These are phyloP conservation scores for Mesochorus sp. DNA, from an alignment of 2,888 invertebrate genomes.

Conservation along the genomic window DNA sequence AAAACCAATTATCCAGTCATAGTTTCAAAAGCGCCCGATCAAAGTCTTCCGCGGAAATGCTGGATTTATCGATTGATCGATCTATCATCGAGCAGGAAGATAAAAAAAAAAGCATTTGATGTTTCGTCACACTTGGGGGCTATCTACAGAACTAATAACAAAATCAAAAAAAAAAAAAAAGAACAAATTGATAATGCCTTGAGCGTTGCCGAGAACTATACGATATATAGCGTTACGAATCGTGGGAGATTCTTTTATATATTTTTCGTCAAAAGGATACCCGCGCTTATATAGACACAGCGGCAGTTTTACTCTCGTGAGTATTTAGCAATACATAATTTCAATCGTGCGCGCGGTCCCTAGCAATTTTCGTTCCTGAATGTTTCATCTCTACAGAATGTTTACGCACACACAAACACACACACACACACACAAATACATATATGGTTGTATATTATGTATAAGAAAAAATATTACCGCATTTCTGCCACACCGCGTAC, in stretches of 20 bases:
- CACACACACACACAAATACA: too few species aligned
- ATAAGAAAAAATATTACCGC: slow-evolving; percentile 12
- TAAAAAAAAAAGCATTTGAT: slow-evolving; percentile 10
- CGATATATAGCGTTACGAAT: slow-evolving; percentile 45
- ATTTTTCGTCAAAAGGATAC: neutral
- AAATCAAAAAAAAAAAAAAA: neutral
- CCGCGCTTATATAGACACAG: neutral
- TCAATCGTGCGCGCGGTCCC: slow-evolving; percentile 35
- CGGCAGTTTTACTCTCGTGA: too few species aligned
- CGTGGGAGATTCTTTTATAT: neutral
- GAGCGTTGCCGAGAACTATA: slow-evolving; percentile 17
- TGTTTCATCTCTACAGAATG: neutral
- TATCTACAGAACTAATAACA: neutral
- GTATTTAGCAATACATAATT: slow-evolving; percentile 40
- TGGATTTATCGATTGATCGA: slow-evolving; percentile 50
- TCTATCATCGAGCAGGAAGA: slow-evolving; percentile 23
- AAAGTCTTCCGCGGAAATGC: slow-evolving; percentile 43
- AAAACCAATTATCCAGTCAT: slow-evolving; percentile 62
- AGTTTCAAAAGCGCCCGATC: slow-evolving; percentile 34
- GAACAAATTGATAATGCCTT: neutral
- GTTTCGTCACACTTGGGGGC: slow-evolving; percentile 39
- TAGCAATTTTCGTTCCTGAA: slow-evolving; percentile 2
- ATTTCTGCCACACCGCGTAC: neutral
- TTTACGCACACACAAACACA: neutral
- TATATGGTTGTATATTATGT: too few species aligned